Evolutionary conservation across 2,888 invertebrate genomes (phyloP), one percentile per base, ranked within the genome.

Genomic region (Drosophila paramelanica): DNA sequence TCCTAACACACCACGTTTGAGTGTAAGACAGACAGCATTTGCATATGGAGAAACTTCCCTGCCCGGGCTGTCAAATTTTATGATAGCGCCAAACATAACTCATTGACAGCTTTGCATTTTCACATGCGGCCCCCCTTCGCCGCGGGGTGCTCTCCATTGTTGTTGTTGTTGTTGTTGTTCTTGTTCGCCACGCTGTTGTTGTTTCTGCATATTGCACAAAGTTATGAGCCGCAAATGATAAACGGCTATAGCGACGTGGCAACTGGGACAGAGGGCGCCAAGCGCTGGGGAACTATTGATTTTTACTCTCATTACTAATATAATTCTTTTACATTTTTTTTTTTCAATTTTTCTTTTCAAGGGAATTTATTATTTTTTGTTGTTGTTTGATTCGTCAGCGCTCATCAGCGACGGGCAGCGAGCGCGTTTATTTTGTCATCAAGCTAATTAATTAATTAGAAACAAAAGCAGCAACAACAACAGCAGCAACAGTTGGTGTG

Each of bases 51-150:
- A 76, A 81, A 73, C 72, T 68, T 69, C 64, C 70, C 76, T 72
- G 65, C 55, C 73, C 66, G 62, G 20, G 56, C 87, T 90, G 89
- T 90, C 90, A 89, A 90, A 90, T 90, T 89, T 89, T 89, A 90
- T 90, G 89, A 89, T 89, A 89, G 88, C 90, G 90, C 81, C 84
- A 81, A 84, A 84, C 88, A 86, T 86, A 88, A 87, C 87, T 87
- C 87, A 87, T 87, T 87, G 86, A 87, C 86, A 87, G 86, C 86
- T 87, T 87, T 88, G 84, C 66, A 81, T 88, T 87, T 88, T 87
- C 86, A 87, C 86, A 86, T 80, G 77, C 79, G 69, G 64, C 66
- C 46, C 56, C 31, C 23, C 3, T 23, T 50, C 75, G 57, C 80
- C 61, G 41, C 81, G 39, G 78, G 77, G 52, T 64, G 57, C 53